Base-by-base conservation (phyloP, 1,140 invertebrate genomes). In the Penaeus japonicus region DNA sequence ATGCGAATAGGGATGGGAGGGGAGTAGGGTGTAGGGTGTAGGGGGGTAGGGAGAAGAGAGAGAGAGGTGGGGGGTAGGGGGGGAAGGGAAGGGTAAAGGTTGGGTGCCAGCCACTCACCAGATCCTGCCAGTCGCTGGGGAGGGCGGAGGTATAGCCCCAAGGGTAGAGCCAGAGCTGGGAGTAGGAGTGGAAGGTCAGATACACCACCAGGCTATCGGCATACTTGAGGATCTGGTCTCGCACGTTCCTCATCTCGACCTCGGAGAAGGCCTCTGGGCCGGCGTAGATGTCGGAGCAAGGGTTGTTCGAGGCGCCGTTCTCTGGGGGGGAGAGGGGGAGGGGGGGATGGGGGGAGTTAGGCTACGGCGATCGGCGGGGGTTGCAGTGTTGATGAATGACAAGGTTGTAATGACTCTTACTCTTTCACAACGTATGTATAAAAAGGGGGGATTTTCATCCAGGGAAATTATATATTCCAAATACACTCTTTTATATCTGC, bases 241-340 rank as follows among this genome's bases (percentile, higher is more conserved):
- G 93, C 57, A 96, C 94, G 1, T 95, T 96, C 91, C 93, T 94
- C 5, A 97, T 97, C 93, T 99, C 98, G 0, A 96, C 96, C 93
- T 99, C 98, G 0, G 97, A 98, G 92, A 99, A 99, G 0, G 97
- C 94, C 10, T 93, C 92, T 0, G 94, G 93, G n/a, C 98, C 98
- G n/a, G 96, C 95, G 92, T 96, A 99, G 1, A 96, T 97, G 89
- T 98, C 96, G 32, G 95, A 95, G 92, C 98, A 99, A 0, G 96
- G 96, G 92, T 96, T 95, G 30, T 94, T 94, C 20, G 96, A 97
- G 17, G 96, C 94, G 4, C 97, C 97, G 32, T 62, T 77, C 79
- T 90, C 89, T 90, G 89, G 1, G 20, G 30, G 30, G 24, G 22
- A 18, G 0, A 20, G 32, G 17, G n/a, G 15, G 15, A 3, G 0